phyloP scores from a whole-genome alignment of 2,797 vertebrate genomes.

The Girardinus metallicus region DNA sequence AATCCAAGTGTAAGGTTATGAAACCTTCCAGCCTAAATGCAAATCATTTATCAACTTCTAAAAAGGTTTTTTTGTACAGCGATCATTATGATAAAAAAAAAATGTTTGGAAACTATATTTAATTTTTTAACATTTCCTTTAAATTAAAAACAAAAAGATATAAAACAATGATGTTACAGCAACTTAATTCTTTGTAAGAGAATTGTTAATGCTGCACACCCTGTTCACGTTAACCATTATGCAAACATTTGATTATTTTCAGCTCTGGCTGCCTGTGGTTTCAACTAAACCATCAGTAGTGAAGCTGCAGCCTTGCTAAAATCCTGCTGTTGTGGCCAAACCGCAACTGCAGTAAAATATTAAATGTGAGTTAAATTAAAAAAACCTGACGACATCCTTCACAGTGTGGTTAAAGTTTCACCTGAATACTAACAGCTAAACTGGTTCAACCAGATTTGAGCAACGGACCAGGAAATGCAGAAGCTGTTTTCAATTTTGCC shows the following conservation, averaged over 20 bases:
- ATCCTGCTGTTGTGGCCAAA: constrained; percentile 17
- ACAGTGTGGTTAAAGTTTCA: constrained; percentile 11
- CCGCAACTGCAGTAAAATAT: constrained; percentile 13
- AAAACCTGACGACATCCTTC: constrained; percentile 5
- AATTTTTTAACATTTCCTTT: too few relatives aligned
- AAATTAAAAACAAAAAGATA: neutral
- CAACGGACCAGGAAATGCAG: constrained; percentile 12
- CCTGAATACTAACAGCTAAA: constrained; percentile 32
- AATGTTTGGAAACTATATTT: neutral
- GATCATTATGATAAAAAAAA: neutral
- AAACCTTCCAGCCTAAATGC: neutral
- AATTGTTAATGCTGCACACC: neutral
- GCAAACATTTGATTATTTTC: constrained; percentile 12
- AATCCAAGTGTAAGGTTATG: neutral
- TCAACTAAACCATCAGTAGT: neutral
- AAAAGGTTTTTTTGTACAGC: neutral
- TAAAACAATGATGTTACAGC: neutral
- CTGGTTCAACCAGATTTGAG: constrained; percentile 64
- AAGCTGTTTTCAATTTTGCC: neutral
- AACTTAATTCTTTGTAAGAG: neutral
- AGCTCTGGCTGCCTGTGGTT: neutral
- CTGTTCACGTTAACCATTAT: neutral
- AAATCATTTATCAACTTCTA: neutral
- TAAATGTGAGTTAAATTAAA: constrained; percentile 1
- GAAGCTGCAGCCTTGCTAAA: constrained; percentile 49